Evolutionary conservation across 2,797 vertebrate species (phyloP).

Genomic region (Sciurus vulgaris): DNA sequence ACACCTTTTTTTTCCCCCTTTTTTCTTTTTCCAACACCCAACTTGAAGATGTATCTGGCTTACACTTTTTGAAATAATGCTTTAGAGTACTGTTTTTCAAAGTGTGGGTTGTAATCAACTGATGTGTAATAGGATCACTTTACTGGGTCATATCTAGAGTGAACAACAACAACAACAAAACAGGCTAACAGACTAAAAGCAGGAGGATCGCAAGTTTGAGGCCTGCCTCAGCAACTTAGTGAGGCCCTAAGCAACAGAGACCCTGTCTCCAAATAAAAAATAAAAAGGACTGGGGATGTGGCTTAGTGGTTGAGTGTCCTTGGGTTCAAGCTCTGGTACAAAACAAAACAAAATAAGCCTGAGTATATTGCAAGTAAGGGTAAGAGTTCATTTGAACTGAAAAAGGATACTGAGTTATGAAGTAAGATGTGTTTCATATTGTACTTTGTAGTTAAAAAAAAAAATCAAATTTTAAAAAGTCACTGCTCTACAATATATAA

Average conservation of each 20-base stretch:
- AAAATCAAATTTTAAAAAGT: not conserved
- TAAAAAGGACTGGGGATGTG: no score
- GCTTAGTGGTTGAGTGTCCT: no score
- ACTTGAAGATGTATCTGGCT: no score
- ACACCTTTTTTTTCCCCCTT: not conserved
- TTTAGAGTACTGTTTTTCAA: not conserved
- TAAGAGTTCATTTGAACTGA: not conserved
- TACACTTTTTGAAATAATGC: not conserved
- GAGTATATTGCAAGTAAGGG: not conserved
- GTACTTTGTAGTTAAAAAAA: not conserved
- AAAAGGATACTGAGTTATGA: not conserved
- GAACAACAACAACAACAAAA: not conserved
- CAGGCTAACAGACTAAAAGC: not conserved
- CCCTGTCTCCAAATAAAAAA: no score
- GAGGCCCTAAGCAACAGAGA: no score
- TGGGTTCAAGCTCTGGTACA: no score
- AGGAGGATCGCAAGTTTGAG: no score
- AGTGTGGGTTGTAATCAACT: not conserved
- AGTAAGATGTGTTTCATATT: conserved; percentile 23
- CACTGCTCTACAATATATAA: not conserved
- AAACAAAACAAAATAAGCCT: not conserved
- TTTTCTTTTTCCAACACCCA: not conserved
- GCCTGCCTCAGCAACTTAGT: no score
- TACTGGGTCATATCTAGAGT: not conserved
- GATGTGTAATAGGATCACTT: not conserved